Evolutionary conservation across 1,140 invertebrate species (phyloP), one percentile per base, ranked within the genome.

Genomic region (Lucilia cuprina): DNA sequence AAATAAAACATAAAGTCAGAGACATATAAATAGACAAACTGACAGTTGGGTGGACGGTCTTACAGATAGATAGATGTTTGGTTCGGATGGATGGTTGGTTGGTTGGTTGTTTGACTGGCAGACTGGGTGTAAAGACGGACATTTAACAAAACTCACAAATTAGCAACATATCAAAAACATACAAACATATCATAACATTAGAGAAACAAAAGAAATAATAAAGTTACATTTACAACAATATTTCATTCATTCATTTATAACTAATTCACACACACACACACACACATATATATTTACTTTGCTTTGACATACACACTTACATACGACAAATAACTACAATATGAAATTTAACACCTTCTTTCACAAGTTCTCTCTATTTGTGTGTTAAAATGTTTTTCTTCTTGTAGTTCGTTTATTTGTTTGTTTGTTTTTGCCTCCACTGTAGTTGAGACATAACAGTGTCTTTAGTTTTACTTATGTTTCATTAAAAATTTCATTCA

Each of bases 271-370:
- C 2, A 41, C 41, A 3, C 41, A 41, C 41, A 8, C 41, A 41
- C 41, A 41, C 41, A 41, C 7, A 0, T 41, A 41, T 41, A 41
- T 41, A 41, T 41, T 41, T 10, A 41, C 2, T 8, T 10, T 8
- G 41, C 41, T 41, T 41, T 41, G 41, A 41, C 10, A 30, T 30
- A 30, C 25, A 30, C 25, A 41, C 41, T 41, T 41, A 5, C 41
- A 41, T 41, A 41, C 41, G 41, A 19, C 17, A 80, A 80, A 49
- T 80, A 49, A 25, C 49, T 50, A 80, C 21, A 80, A 80, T 49
- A 49, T 80, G 88, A 89, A 89, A 89, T 86, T 82, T 82, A 86
- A 89, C 77, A 88, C 85, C 88, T 86, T 89, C 88, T 89, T 89
- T 89, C 88, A 89, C 88, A 89, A 87, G 19, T 75, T 49, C 7